Percentiles rank a stretch among this genome's conserved stretches.
phyloP scores from a whole-genome alignment of 2,888 invertebrate species.

The Ectemnius cavifrons region DNA sequence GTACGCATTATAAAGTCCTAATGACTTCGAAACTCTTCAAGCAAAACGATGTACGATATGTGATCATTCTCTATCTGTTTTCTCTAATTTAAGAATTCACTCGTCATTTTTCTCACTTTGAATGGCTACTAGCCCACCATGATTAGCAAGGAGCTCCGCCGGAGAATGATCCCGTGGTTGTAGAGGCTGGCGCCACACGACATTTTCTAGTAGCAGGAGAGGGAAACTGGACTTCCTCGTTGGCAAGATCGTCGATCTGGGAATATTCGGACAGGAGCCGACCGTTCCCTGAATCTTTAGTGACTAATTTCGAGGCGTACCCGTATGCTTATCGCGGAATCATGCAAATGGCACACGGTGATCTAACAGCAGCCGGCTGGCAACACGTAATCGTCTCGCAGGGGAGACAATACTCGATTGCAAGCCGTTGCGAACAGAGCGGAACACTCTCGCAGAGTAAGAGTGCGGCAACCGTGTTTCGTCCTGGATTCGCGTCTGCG shows the following conservation, averaged over 20 bases:
- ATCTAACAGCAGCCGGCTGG: conserved; percentile 2
- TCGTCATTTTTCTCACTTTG: too few species aligned
- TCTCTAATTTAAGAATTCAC: too few species aligned
- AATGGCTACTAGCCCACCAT: too few species aligned
- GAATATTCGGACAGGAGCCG: not conserved
- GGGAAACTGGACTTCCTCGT: not conserved
- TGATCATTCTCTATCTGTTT: too few species aligned
- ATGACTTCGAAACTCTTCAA: too few species aligned
- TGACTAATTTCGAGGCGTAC: not conserved
- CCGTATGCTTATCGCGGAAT: conserved; percentile 7
- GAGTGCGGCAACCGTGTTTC: not conserved
- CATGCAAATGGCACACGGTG: conserved; percentile 16
- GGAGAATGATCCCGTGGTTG: too few species aligned
- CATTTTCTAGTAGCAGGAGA: too few species aligned
- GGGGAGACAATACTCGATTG: not conserved
- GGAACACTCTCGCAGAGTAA: not conserved
- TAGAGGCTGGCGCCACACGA: too few species aligned
- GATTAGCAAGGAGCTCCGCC: too few species aligned
- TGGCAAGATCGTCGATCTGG: not conserved
- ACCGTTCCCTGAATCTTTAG: not conserved
- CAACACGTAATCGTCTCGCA: conserved; percentile 1
- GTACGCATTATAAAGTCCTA: too few species aligned
- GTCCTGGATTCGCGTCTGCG: conserved; percentile 5
- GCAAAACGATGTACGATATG: too few species aligned
- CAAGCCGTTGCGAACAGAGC: not conserved